Percentiles rank a stretch among this genome's conserved stretches.
Evolutionary conservation across 2,888 invertebrate species (phyloP).

Genomic region (Ceratothoa steindachneri): DNA sequence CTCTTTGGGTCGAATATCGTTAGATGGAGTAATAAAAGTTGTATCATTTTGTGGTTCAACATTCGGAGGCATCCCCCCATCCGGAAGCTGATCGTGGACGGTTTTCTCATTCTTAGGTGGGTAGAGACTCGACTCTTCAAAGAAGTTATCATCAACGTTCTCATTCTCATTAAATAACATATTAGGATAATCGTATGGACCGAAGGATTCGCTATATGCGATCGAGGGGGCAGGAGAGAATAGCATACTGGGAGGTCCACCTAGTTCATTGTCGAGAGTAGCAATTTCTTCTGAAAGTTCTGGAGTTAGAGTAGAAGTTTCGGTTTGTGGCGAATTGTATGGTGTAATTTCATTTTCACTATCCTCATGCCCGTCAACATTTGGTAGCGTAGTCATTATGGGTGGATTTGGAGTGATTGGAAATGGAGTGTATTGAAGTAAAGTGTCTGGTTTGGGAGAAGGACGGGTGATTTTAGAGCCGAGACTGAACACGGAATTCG

Average conservation of each 20-base stretch:
- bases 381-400: not conserved
- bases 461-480: conserved; percentile 20
- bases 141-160: not conserved
- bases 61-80: not conserved
- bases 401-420: conserved; percentile 44
- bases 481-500: conserved; percentile 31
- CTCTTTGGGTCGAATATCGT: not conserved
- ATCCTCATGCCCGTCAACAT: not conserved
- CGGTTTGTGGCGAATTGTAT: too few species aligned
- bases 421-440: conserved; percentile 43
- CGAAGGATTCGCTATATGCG: conserved; percentile 32
- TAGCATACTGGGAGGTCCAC: conserved; percentile 23
- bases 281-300: not conserved
- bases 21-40: not conserved
- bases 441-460: conserved; percentile 26
- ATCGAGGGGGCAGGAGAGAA: conserved; percentile 37
- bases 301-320: not conserved
- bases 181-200: conserved; percentile 10
- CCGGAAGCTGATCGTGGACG: too few species aligned
- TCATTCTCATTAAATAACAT: not conserved
- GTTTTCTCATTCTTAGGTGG: not conserved
- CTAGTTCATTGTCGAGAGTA: not conserved
- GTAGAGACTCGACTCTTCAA: not conserved
- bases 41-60: not conserved
- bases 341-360: not conserved